Base-by-base conservation (phyloP, 1,140 invertebrate genomes). In the Oncopeltus fasciatus region DNA sequence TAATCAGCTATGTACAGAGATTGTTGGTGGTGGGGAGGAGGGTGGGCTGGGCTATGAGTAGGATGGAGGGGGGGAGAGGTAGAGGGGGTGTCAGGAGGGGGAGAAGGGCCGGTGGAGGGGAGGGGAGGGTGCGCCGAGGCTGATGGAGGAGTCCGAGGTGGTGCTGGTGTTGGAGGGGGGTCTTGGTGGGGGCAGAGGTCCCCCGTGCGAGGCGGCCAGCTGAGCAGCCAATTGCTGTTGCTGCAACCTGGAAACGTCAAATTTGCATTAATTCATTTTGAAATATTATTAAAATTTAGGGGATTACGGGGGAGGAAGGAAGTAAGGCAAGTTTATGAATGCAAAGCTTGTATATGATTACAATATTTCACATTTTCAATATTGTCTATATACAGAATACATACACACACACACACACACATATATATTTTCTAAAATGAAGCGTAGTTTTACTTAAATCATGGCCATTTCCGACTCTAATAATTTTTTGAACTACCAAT, bases 181-280 rank as follows among this genome's bases (percentile, higher is more conserved):
- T 27, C 66, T 65, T 2, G 64, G 56, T 21, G 68, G 67, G 33
- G 67, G 67, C 11, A 66, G 66, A 21, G 33, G 43, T 29, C 65
- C 66, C 20, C 63, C 63, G 53, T 67, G 65, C 11, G 67, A 68
- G 62, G 69, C 69, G 1, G 67, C 66, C 43, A 71, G 57, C 63
- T 71, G 70, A 2, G 70, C 68, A 31, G 69, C 69, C 21, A 70
- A 51, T 31, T 71, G 70, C 57, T 71, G 70, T 64, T 71, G 69
- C 66, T 72, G 70, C 68, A 72, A 65, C 61, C 70, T 72, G 67
- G 11, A 49, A 67, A n/a, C n/a, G n/a, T n/a, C n/a, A n/a, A n/a
- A n/a, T n/a, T n/a, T n/a, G n/a, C n/a, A n/a, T n/a, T n/a, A n/a
- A n/a, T n/a, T n/a, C n/a, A n/a, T n/a, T n/a, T n/a, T n/a, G n/a